These are phyloP conservation scores for Sebastolobus alascanus DNA, from an alignment of 2,797 vertebrate genomes.

Conservation along the genomic window DNA sequence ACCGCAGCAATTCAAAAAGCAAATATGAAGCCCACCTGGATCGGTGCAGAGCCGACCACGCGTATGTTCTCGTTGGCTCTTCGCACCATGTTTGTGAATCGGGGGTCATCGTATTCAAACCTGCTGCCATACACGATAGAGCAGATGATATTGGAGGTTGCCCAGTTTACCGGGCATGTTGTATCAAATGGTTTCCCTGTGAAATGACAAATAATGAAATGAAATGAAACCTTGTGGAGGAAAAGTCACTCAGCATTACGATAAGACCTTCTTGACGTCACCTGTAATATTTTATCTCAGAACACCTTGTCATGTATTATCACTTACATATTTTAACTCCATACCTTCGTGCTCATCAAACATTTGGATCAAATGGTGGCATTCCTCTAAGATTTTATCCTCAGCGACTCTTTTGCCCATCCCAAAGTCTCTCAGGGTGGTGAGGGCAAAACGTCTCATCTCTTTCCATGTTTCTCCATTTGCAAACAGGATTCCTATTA, in stretches of 20 bases:
- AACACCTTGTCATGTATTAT: neutral
- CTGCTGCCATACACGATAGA: slow-evolving; percentile 80
- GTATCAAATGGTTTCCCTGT: slow-evolving; percentile 69
- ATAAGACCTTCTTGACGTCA: neutral
- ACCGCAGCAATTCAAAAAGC: neutral
- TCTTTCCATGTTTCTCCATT: slow-evolving; percentile 85
- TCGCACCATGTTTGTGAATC: slow-evolving; percentile 67
- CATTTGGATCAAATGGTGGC: slow-evolving; percentile 65
- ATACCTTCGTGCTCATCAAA: slow-evolving; percentile 78
- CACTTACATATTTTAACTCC: neutral
- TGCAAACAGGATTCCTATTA: slow-evolving; percentile 79
- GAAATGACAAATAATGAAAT: neutral
- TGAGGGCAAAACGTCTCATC: slow-evolving; percentile 82
- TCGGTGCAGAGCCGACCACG: slow-evolving; percentile 33
- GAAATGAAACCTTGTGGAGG: too few species aligned
- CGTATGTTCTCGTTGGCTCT: slow-evolving; percentile 53
- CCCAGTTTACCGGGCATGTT: slow-evolving; percentile 47
- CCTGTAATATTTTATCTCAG: neutral
- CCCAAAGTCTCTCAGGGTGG: slow-evolving; percentile 81
- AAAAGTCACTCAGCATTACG: neutral
- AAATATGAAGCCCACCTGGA: slow-evolving; percentile 58
- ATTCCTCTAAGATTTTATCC: slow-evolving; percentile 82
- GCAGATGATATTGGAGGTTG: slow-evolving; percentile 82
- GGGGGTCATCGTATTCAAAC: slow-evolving; percentile 79
- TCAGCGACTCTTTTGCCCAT: slow-evolving; percentile 82